These are phyloP conservation scores for Onychostruthus taczanowskii DNA, from an alignment of 2,113 vertebrate species.

Conservation along the genomic window DNA sequence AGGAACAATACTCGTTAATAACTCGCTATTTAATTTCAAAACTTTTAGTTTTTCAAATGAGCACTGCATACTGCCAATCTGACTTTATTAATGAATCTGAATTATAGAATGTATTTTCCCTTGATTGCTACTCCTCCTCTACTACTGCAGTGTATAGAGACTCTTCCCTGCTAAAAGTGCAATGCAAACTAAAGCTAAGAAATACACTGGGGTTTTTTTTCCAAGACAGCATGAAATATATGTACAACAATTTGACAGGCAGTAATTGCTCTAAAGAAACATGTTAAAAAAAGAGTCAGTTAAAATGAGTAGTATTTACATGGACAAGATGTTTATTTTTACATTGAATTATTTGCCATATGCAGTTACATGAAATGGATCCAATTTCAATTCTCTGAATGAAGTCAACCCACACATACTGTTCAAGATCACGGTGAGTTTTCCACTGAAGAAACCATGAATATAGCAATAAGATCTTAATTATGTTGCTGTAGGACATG, in stretches of 20 bases:
- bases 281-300: neutral
- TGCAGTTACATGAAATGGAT: constrained; percentile 56
- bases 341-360: constrained; percentile 51
- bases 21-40: neutral
- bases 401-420: constrained; percentile 28
- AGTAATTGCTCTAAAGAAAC: constrained; percentile 40
- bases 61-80: neutral
- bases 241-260: constrained; percentile 31
- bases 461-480: constrained; percentile 28
- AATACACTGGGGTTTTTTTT: neutral
- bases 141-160: neutral
- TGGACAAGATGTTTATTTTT: constrained; percentile 55
- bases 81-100: neutral
- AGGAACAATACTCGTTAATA: neutral
- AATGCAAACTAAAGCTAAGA: constrained; percentile 13
- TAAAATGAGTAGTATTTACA: constrained; percentile 49
- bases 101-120: neutral
- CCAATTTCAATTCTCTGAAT: constrained; percentile 47
- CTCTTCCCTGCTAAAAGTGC: neutral
- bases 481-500: constrained; percentile 26
- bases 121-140: neutral
- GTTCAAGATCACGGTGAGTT: constrained; percentile 27
- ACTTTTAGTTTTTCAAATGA: neutral
- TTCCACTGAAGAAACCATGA: constrained; percentile 16
- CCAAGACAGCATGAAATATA: constrained; percentile 13